Evolutionary conservation across 64 coral and sea anemone species (phyloP).

Genomic region (Acropora tenuis): DNA sequence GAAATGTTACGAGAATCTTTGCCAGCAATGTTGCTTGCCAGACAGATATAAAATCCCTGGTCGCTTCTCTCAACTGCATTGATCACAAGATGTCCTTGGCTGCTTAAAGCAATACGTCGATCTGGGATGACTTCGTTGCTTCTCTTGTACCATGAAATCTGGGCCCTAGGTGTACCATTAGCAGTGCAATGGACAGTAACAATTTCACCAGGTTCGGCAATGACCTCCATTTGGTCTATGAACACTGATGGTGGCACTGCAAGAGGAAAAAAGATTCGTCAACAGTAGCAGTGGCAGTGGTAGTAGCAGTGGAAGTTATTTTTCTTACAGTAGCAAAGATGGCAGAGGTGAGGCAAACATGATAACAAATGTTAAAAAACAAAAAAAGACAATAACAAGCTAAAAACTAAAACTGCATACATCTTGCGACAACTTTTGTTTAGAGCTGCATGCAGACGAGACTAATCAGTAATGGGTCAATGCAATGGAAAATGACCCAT

Average conservation of each 20-base stretch:
- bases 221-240: constrained; percentile 62
- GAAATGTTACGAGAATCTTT: constrained; percentile 67
- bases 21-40: constrained; percentile 73
- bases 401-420: too few species aligned
- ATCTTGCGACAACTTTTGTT: too few species aligned
- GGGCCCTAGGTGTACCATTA: constrained; percentile 33
- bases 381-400: too few species aligned
- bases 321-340: too few species aligned
- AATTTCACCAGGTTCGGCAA: constrained; percentile 57
- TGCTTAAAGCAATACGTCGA: constrained; percentile 77
- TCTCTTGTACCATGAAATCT: constrained; percentile 79
- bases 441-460: too few species aligned
- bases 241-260: constrained; percentile 81
- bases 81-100: constrained; percentile 79
- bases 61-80: constrained; percentile 78
- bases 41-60: constrained; percentile 85
- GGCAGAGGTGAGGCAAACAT: too few species aligned
- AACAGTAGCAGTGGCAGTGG: neutral
- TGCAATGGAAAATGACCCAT: too few species aligned
- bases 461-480: too few species aligned
- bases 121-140: constrained; percentile 35
- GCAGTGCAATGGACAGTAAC: constrained; percentile 72
- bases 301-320: neutral
- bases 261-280: neutral
- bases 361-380: too few species aligned